Base-by-base conservation (phyloP, 2,888 invertebrate genomes). In the Zygaena filipendulae region DNA sequence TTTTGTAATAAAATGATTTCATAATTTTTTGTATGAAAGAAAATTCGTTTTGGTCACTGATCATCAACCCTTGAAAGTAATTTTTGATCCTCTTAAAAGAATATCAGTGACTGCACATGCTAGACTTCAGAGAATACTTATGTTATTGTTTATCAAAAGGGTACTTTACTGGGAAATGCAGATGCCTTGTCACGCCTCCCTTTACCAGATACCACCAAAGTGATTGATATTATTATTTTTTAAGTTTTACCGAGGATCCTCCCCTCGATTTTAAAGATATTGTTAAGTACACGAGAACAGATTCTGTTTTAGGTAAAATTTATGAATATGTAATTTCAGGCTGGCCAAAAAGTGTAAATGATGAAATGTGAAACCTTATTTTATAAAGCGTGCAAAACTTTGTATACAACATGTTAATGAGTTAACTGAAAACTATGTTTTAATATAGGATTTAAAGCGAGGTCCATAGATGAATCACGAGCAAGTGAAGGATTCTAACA, bases 1-100 rank as follows among this genome's bases (percentile, higher is more conserved):
- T n/a, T 38, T 29, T 31, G 38, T 33, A 11, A 29, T 38, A 11
- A 14, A 33, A 32, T 33, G 35, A 11, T 29, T 30, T 27, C 38
- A 38, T 27, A 33, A 38, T 19, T 38, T 16, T 16, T 16, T 16
- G 13, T 35, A 32, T 33, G 38, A 35, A 4, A 18, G 33, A 18
- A 30, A 29, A 14, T 33, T 35, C 28, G 11, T 25, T 7, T 11
- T 38, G 9, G 35, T 35, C 3, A 35, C 28, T 18, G 35, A 35
- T 20, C 28, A 38, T 21, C 28, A 35, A 18, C 35, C 38, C 6
- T 14, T 35, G 11, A 29, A 31, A 13, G 28, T 27, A 27, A 30
- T 33, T 9, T 35, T 33, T 33, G 30, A 33, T 12, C 30, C 33
- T 4, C 4, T 27, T 6, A 35, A 28, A n/a, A 33, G 27, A 27